Evolutionary conservation across 2,113 vertebrate species (phyloP).

Genomic region (Crotalus horridus): DNA sequence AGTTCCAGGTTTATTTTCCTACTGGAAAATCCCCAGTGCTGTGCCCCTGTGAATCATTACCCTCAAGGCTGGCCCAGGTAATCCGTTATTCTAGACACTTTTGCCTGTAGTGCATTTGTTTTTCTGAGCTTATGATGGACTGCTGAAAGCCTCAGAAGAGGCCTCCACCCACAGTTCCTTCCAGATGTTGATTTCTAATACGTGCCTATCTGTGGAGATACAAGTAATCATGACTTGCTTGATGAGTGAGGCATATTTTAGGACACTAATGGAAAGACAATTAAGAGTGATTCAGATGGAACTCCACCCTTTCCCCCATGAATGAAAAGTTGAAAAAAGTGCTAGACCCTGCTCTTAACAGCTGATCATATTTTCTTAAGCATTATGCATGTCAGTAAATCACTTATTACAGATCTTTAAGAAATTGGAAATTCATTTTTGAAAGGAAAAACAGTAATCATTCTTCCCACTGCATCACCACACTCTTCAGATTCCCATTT

Average conservation of each 20-base stretch:
- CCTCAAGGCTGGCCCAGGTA: not conserved
- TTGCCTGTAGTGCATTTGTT: not conserved
- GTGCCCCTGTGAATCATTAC: not conserved
- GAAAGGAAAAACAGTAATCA: slow-evolving; percentile 33
- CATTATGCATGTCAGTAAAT: slow-evolving; percentile 33
- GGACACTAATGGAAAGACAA: slow-evolving; percentile 43
- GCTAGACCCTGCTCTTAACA: slow-evolving; percentile 41
- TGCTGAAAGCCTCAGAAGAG: not conserved
- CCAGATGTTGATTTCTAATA: slow-evolving; percentile 23
- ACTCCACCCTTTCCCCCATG: slow-evolving; percentile 3
- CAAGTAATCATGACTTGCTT: slow-evolving; percentile 31
- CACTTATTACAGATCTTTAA: slow-evolving; percentile 20
- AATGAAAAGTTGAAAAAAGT: slow-evolving; percentile 7
- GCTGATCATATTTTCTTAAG: slow-evolving; percentile 26
- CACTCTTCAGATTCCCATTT: slow-evolving; percentile 21
- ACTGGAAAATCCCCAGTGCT: not conserved
- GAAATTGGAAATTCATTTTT: slow-evolving; percentile 13
- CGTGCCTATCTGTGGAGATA: slow-evolving; percentile 18
- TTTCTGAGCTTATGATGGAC: slow-evolving; percentile 1
- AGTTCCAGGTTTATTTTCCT: not conserved
- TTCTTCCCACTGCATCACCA: slow-evolving; percentile 27
- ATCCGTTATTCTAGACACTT: not conserved
- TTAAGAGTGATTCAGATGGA: slow-evolving; percentile 33
- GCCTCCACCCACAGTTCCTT: not conserved
- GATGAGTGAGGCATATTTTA: slow-evolving; percentile 2